A percentile compares a stretch with the other conserved stretches of the same genome.
Conservation (phyloP, 2,113 vertebrate genomes). For the Daphoenositta chrysoptera region DNA sequence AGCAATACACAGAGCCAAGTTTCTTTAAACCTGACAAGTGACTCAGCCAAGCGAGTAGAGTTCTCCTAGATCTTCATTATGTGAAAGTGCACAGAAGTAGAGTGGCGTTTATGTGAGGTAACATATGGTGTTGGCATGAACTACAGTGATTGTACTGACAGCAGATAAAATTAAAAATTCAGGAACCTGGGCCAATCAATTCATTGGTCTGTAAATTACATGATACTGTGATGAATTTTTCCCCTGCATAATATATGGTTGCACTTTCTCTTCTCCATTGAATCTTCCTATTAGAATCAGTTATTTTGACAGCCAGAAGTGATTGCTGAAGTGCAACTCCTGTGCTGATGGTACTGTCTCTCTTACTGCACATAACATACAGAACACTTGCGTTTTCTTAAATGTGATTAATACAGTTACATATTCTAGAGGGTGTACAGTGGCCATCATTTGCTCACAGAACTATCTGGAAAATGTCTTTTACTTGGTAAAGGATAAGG, state of each 20-base stretch:
- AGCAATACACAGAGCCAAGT: neutral
- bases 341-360: neutral
- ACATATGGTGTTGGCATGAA: neutral
- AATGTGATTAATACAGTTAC: neutral
- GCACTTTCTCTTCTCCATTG: neutral
- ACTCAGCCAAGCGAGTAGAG: neutral
- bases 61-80: neutral
- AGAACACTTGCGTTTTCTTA: neutral
- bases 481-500: neutral
- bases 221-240: neutral
- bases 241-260: neutral
- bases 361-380: neutral
- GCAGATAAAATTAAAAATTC: slow-evolving; percentile 8
- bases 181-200: neutral
- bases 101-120: neutral
- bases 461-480: neutral
- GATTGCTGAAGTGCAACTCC: neutral
- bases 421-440: neutral
- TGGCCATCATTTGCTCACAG: neutral
- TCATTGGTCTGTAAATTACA: neutral
- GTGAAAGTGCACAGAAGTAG: neutral
- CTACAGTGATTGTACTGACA: neutral
- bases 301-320: neutral
- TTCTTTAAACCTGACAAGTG: neutral
- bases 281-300: neutral